Percentiles rank a stretch among this genome's conserved stretches.
These are phyloP conservation scores for Cydia fagiglandana DNA, from an alignment of 1,140 invertebrate species.

Conservation along the genomic window DNA sequence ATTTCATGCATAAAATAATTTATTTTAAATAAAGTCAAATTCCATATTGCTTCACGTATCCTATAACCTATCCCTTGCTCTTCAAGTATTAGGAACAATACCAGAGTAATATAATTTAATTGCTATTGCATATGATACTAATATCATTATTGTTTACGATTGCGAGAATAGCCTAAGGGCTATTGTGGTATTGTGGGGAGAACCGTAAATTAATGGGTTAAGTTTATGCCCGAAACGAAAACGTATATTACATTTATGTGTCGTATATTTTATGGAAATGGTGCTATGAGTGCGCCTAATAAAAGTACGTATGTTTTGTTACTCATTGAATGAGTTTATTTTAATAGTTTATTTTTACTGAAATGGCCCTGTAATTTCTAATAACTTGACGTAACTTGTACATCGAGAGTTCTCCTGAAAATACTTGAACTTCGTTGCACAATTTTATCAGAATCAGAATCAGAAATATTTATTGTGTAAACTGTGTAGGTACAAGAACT, in stretches of 20 bases:
- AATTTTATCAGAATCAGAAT: too few species aligned
- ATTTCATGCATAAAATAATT: too few species aligned
- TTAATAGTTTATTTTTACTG: too few species aligned
- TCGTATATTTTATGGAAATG: conserved; percentile 10
- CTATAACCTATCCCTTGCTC: too few species aligned
- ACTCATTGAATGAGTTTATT: neutral
- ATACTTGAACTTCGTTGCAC: too few species aligned
- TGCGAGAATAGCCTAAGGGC: conserved; percentile 37
- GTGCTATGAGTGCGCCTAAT: neutral
- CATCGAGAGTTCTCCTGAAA: too few species aligned
- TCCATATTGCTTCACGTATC: too few species aligned
- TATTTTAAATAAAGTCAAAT: too few species aligned
- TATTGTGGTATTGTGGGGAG: conserved; percentile 27
- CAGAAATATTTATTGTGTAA: too few species aligned
- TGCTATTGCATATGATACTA: conserved; percentile 44
- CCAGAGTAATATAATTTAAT: conserved; percentile 41
- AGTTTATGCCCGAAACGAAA: neutral
- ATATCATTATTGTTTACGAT: conserved; percentile 48
- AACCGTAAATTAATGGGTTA: neutral
- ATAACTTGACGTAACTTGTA: too few species aligned
- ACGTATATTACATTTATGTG: neutral
- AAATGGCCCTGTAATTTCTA: too few species aligned
- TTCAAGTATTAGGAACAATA: neutral
- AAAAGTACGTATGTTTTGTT: neutral
- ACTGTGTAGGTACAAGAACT: too few species aligned